Evolutionary conservation across 2,113 vertebrate genomes (phyloP).

Genomic region (Peromyscus californicus): DNA sequence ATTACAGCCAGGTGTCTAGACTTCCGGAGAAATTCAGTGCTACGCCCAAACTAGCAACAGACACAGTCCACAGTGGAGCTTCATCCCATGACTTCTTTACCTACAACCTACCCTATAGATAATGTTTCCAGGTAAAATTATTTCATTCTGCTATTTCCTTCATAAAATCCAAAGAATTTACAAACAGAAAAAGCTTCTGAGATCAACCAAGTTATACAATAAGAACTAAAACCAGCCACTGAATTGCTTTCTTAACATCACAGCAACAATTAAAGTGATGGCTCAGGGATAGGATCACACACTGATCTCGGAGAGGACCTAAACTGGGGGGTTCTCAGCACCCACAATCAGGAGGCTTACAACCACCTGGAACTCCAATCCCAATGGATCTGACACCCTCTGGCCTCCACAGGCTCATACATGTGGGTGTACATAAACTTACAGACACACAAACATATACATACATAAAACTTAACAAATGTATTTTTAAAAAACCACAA

Average conservation of each 20-base stretch:
- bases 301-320: neutral
- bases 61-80: neutral
- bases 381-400: neutral
- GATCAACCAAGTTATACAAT: neutral
- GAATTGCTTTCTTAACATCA: neutral
- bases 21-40: neutral
- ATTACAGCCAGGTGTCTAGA: conserved; percentile 20
- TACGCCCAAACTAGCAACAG: neutral
- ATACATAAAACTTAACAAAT: neutral
- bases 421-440: neutral
- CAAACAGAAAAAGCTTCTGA: neutral
- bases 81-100: conserved; percentile 5
- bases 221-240: conserved; percentile 44
- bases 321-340: neutral
- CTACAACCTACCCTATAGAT: neutral
- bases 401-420: neutral
- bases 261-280: neutral
- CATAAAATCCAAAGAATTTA: conserved; percentile 48
- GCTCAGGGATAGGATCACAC: neutral
- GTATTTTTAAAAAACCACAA: neutral
- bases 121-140: neutral
- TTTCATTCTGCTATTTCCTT: conserved; percentile 37
- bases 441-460: neutral
- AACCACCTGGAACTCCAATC: neutral
- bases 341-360: neutral